phyloP scores from a whole-genome alignment of 1,140 invertebrate species.

The Bombus vancouverensis region DNA sequence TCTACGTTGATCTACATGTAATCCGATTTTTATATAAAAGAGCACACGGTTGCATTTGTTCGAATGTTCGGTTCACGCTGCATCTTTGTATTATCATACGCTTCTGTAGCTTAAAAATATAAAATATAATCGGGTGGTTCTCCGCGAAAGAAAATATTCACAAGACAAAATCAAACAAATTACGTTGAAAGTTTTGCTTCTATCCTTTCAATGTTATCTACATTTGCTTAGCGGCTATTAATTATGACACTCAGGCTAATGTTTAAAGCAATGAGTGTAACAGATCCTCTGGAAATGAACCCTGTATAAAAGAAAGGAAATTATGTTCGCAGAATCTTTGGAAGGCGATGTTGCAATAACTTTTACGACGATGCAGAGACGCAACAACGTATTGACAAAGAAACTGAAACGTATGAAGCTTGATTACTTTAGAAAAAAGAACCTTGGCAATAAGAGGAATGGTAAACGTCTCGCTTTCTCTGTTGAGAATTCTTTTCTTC shows the following conservation, averaged over 20 bases:
- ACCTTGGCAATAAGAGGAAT: not conserved
- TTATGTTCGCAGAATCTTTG: not conserved
- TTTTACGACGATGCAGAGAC: not conserved
- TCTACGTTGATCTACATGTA: too few relatives aligned
- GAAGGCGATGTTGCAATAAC: not conserved
- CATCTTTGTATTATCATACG: too few relatives aligned
- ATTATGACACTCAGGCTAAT: not conserved
- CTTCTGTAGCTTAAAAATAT: too few relatives aligned
- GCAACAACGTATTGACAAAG: conserved; percentile 18
- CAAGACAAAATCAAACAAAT: too few relatives aligned
- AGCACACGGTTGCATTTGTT: too few relatives aligned
- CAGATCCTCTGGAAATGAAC: not conserved
- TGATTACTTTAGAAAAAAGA: not conserved
- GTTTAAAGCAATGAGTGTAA: not conserved
- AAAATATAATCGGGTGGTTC: too few relatives aligned
- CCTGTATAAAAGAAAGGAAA: not conserved
- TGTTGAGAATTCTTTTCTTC: not conserved
- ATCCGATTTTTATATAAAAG: too few relatives aligned
- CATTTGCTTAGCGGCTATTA: not conserved
- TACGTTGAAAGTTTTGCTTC: too few relatives aligned
- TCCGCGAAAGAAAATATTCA: too few relatives aligned
- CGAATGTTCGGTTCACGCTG: too few relatives aligned
- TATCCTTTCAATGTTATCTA: too few relatives aligned
- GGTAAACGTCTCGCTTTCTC: not conserved
- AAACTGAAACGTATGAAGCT: not conserved